Conservation (phyloP, 2,888 invertebrate species). For the Listrodromus nycthemerus region DNA sequence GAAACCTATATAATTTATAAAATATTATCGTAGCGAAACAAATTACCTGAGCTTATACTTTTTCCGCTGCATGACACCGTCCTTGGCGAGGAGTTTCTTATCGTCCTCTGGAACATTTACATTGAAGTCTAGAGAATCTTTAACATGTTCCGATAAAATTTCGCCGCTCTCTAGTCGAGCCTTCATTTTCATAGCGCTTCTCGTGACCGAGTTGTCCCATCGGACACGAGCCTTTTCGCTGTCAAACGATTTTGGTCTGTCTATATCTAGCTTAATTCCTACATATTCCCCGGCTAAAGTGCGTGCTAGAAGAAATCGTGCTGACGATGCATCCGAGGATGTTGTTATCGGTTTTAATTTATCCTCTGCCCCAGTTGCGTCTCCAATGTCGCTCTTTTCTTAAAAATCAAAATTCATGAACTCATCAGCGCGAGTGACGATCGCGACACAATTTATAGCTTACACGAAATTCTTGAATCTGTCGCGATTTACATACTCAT, state of each 20-base stretch:
- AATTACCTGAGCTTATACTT: conserved; percentile 82
- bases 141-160: conserved; percentile 86
- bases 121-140: conserved; percentile 87
- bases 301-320: conserved; percentile 87
- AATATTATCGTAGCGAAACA: neutral
- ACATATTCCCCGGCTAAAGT: conserved; percentile 88
- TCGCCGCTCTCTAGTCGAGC: conserved; percentile 87
- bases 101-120: conserved; percentile 88
- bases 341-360: conserved; percentile 68
- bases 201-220: conserved; percentile 89
- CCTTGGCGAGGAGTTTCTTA: conserved; percentile 82
- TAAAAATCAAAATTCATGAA: conserved; percentile 65
- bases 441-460: conserved; percentile 1
- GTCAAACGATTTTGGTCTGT: conserved; percentile 87
- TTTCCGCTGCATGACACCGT: conserved; percentile 84
- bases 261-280: conserved; percentile 89
- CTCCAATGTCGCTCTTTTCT: conserved; percentile 74
- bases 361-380: conserved; percentile 70
- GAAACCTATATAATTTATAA: neutral
- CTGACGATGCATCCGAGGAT: conserved; percentile 71
- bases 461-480: conserved; percentile 19
- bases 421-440: conserved; percentile 35
- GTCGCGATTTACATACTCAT: conserved; percentile 12
- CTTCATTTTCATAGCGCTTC: conserved; percentile 88
- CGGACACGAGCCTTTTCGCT: conserved; percentile 87